phyloP scores from a whole-genome alignment of 2,888 invertebrate genomes.

The Periphyllus acericola region DNA sequence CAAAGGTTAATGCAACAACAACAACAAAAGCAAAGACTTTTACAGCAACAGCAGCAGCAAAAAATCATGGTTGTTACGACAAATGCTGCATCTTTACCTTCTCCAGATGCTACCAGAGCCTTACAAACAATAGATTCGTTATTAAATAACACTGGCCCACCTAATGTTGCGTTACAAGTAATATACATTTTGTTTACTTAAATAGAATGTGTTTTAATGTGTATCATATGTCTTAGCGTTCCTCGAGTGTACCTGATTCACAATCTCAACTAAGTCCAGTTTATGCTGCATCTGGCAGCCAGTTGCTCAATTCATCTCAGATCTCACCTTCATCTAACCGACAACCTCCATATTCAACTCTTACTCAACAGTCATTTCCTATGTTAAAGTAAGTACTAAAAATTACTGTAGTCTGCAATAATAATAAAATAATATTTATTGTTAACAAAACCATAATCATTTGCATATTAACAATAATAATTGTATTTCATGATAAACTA shows the following conservation, averaged over 20 bases:
- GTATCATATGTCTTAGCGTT: conserved; percentile 67
- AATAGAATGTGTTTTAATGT: conserved; percentile 5
- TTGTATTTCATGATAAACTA: too few relatives aligned
- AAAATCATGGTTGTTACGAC: conserved; percentile 83
- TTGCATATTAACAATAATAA: too few relatives aligned
- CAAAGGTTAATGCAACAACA: conserved; percentile 68
- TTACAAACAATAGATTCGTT: conserved; percentile 83
- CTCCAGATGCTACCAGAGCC: conserved; percentile 67
- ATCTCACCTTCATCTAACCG: conserved; percentile 69
- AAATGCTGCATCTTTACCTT: conserved; percentile 75
- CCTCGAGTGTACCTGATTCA: conserved; percentile 70
- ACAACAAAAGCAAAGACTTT: conserved; percentile 73
- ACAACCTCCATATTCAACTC: conserved; percentile 62
- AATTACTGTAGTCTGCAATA: neutral
- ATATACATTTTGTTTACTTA: conserved; percentile 11
- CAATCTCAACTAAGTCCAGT: conserved; percentile 74
- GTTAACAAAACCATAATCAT: too few relatives aligned
- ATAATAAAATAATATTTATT: too few relatives aligned
- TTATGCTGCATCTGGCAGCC: conserved; percentile 64
- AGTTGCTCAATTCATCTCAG: conserved; percentile 66
- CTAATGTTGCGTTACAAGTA: conserved; percentile 86
- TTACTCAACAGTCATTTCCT: conserved; percentile 58
- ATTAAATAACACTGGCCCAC: conserved; percentile 85
- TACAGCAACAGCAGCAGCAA: conserved; percentile 84
- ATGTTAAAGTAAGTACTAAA: conserved; percentile 53